These are phyloP conservation scores for Drosophila melanosoma DNA, from an alignment of 2,888 invertebrate genomes.

Conservation along the genomic window DNA sequence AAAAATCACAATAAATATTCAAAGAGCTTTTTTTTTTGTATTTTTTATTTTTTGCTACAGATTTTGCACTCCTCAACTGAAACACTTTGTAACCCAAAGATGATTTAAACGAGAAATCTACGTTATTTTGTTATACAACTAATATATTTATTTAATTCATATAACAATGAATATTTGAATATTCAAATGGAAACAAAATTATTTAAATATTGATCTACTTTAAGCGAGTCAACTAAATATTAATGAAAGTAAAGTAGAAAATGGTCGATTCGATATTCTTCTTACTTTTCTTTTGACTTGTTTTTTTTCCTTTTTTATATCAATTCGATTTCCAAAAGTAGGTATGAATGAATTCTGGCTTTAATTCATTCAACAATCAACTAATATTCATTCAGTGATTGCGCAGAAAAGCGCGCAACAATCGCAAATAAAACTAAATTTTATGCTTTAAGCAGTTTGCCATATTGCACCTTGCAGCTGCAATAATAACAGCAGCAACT, in stretches of 20 bases:
- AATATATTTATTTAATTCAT: background rate
- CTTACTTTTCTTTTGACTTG: background rate
- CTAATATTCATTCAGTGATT: constrained; percentile 4
- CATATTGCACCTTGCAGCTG: constrained; percentile 32
- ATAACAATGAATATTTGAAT: background rate
- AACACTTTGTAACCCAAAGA: background rate
- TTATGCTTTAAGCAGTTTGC: background rate
- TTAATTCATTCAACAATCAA: background rate
- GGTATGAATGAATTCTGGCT: background rate
- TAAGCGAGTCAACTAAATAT: background rate
- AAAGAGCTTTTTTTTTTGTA: background rate
- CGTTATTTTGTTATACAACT: background rate
- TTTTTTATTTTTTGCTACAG: background rate
- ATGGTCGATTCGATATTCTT: background rate
- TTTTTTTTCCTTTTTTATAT: background rate
- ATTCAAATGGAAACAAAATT: background rate
- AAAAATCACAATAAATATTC: constrained; percentile 13
- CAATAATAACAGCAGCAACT: constrained; percentile 15
- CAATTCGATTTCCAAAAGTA: background rate
- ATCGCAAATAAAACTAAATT: constrained; percentile 5
- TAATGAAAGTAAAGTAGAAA: background rate
- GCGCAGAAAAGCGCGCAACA: constrained; percentile 48
- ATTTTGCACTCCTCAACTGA: background rate
- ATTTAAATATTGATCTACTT: background rate
- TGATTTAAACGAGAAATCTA: background rate